Conservation (phyloP, 2,797 vertebrate species). For the Percopsis omiscomaycus region DNA sequence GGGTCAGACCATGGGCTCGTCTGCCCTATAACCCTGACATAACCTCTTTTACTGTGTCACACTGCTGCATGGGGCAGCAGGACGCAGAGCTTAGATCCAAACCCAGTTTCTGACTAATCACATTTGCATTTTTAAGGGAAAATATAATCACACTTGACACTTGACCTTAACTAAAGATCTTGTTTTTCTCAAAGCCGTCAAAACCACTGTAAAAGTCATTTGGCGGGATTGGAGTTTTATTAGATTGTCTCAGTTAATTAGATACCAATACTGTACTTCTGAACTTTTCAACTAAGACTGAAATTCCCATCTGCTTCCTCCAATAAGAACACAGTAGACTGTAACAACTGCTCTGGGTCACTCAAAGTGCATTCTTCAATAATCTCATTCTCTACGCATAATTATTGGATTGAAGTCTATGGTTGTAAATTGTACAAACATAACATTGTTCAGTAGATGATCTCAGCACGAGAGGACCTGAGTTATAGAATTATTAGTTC, state of each 20-base stretch:
- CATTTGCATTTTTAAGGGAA: slow-evolving; percentile 35
- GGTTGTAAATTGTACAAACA: slow-evolving; percentile 11
- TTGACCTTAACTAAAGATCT: slow-evolving; percentile 29
- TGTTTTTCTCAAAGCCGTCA: neutral
- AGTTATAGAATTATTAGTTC: slow-evolving; percentile 6
- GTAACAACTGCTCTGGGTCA: slow-evolving; percentile 1
- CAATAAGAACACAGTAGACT: neutral
- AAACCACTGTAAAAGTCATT: slow-evolving; percentile 8
- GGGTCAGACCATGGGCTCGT: slow-evolving; percentile 73
- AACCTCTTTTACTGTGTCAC: slow-evolving; percentile 69
- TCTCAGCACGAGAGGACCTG: slow-evolving; percentile 12
- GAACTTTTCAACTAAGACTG: slow-evolving; percentile 32
- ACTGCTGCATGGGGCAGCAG: slow-evolving; percentile 41
- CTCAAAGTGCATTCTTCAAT: neutral
- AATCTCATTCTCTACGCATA: slow-evolving; percentile 12
- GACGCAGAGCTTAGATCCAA: slow-evolving; percentile 30
- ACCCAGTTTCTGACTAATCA: slow-evolving; percentile 37
- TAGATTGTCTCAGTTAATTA: slow-evolving; percentile 22
- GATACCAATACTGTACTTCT: slow-evolving; percentile 12
- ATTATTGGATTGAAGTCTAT: slow-evolving; percentile 41
- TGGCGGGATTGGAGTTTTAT: slow-evolving; percentile 17
- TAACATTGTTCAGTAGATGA: slow-evolving; percentile 18
- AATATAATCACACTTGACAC: slow-evolving; percentile 35
- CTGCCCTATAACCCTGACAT: slow-evolving; percentile 71
- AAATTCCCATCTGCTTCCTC: slow-evolving; percentile 26